Evolutionary conservation across 2,113 vertebrate species (phyloP), one percentile per base, ranked within the genome.

Genomic region (Onychostruthus taczanowskii): DNA sequence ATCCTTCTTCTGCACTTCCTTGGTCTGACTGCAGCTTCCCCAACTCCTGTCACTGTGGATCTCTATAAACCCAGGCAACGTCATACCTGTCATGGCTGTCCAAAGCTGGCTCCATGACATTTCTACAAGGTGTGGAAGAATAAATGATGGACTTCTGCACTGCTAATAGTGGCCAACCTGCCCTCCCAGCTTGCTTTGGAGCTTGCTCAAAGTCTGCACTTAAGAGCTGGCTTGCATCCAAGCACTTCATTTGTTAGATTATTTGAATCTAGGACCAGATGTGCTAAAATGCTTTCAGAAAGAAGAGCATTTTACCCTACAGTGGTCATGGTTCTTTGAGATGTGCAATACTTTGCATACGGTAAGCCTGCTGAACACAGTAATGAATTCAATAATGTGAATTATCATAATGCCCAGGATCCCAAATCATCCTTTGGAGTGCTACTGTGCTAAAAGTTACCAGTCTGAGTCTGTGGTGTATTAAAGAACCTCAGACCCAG

Each of bases 201-300:
- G 66, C 47, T 94, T 83, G 63, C 63, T 95, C 49, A 62, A 79
- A 95, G 72, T 44, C 82, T 53, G 84, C 82, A 94, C 78, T 96
- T 90, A 85, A 66, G 46, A 81, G n/a, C 67, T 96, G 94, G 95
- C 94, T 77, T 64, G 53, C 62, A 69, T 95, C 92, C 96, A 95
- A 94, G 63, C 75, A 77, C 49, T 91, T 95, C 31, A 73, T 75
- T 93, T 92, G 58, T 76, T 91, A 69, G 75, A 88, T 85, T 91
- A 90, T 62, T 90, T 58, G 82, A 80, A 55, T 93, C 90, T 64
- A 85, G 79, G 90, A 96, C 88, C 94, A 96, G 95, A 96, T 97
- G 95, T 95, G 87, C 88, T 92, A 82, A 95, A 94, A 97, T 46
- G 56, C 41, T 94, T 91, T 91, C 58, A 91, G 84, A 91, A 95